Evolutionary conservation across 2,888 invertebrate species (phyloP).

Genomic region (Ichneumoninae sp.): DNA sequence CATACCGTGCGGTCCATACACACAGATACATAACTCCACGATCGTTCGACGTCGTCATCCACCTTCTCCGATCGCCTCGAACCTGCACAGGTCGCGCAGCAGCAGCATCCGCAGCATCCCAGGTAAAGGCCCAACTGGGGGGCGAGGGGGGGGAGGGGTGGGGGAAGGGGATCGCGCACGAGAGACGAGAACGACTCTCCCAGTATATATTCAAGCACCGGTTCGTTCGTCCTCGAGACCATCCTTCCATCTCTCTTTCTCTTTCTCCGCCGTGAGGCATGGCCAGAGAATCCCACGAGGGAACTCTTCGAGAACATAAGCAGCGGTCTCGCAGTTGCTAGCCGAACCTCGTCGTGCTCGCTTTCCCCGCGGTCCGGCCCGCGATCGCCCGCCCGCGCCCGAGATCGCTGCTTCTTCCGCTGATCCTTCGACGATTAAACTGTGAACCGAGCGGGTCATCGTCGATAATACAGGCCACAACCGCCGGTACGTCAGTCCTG

Average conservation of each 20-base stretch:
- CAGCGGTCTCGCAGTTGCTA: constrained; percentile 64
- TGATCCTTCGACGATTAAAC: constrained; percentile 31
- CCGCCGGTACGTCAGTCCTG: background rate
- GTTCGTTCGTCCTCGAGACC: constrained; percentile 59
- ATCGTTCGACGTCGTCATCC: constrained; percentile 55
- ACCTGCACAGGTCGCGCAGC: constrained; percentile 63
- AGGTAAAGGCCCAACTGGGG: constrained; percentile 49
- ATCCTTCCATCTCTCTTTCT: constrained; percentile 38
- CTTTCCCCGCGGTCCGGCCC: constrained; percentile 60
- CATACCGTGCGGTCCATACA: constrained; percentile 8
- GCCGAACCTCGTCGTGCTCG: constrained; percentile 66
- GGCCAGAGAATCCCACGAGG: constrained; percentile 44
- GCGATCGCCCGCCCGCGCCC: constrained; percentile 7
- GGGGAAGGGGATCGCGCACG: constrained; percentile 42
- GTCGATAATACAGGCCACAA: constrained; percentile 9
- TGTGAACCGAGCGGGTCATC: constrained; percentile 5
- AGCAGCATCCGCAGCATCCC: constrained; percentile 40
- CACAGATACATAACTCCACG: constrained; percentile 15
- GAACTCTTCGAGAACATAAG: constrained; percentile 53
- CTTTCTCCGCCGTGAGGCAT: constrained; percentile 34
- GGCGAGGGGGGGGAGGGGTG: background rate
- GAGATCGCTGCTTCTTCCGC: constrained; percentile 11
- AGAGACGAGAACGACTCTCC: constrained; percentile 27
- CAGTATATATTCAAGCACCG: constrained; percentile 46
- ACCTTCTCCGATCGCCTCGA: constrained; percentile 64